phyloP scores from a whole-genome alignment of 2,113 vertebrate species.

The Phylloscopus whistleri region DNA sequence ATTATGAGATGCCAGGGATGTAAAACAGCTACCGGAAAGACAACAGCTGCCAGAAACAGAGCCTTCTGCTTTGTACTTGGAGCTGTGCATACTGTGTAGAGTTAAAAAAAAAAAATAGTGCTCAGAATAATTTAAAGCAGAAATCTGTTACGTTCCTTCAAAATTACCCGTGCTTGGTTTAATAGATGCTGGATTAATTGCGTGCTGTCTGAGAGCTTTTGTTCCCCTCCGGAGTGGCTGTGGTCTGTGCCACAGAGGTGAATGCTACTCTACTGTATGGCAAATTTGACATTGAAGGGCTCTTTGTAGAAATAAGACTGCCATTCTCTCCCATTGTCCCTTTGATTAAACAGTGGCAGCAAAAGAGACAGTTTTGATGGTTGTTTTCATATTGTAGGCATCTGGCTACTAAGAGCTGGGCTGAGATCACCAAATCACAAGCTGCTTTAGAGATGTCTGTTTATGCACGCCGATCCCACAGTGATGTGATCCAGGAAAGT shows the following conservation, averaged over 20 bases:
- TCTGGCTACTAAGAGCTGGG: slow-evolving; percentile 49
- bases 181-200: slow-evolving; percentile 67
- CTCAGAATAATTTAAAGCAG: slow-evolving; percentile 61
- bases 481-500: slow-evolving; percentile 14
- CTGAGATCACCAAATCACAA: slow-evolving; percentile 59
- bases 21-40: slow-evolving; percentile 17
- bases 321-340: slow-evolving; percentile 50
- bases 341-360: slow-evolving; percentile 57
- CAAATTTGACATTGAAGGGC: slow-evolving; percentile 67
- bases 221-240: slow-evolving; percentile 49
- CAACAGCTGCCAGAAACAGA: slow-evolving; percentile 39
- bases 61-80: slow-evolving; percentile 47
- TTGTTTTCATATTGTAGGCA: slow-evolving; percentile 55
- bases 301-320: slow-evolving; percentile 55
- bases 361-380: slow-evolving; percentile 57
- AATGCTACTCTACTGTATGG: slow-evolving; percentile 55
- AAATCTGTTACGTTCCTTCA: slow-evolving; percentile 57
- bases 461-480: not conserved
- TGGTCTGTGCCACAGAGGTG: slow-evolving; percentile 63
- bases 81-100: not conserved
- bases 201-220: slow-evolving; percentile 63
- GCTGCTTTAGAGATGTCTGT: slow-evolving; percentile 5
- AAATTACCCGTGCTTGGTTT: slow-evolving; percentile 62
- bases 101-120: slow-evolving; percentile 48
- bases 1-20: slow-evolving; percentile 39